A percentile compares a stretch with the other conserved stretches of the same genome.
Conservation (phyloP, 2,113 vertebrate genomes). For the Gallinago media region DNA sequence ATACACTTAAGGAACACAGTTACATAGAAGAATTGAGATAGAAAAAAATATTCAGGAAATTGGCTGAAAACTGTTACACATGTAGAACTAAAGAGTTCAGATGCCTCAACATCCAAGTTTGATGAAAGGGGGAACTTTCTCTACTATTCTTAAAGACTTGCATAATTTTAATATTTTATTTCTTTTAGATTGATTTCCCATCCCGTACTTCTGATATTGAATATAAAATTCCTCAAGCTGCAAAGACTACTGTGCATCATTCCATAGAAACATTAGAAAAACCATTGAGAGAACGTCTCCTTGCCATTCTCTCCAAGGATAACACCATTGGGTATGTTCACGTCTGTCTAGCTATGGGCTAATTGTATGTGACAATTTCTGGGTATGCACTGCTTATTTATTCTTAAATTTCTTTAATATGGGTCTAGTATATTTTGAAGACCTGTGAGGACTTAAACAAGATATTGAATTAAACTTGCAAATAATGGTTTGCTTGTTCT, state of each 20-base stretch:
- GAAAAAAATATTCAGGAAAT: not conserved
- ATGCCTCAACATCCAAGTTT: not conserved
- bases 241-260: conserved; percentile 69
- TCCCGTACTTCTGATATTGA: conserved; percentile 83
- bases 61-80: not conserved
- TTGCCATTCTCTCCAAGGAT: conserved; percentile 86
- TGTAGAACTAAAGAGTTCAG: not conserved
- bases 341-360: not conserved
- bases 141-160: not conserved
- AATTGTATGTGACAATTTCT: not conserved
- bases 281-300: conserved; percentile 81
- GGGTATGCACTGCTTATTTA: not conserved
- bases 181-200: conserved; percentile 91
- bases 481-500: not conserved
- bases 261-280: conserved; percentile 86
- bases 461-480: not conserved
- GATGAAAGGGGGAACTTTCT: not conserved
- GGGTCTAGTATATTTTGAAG: not conserved
- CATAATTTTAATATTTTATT: not conserved
- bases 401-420: not conserved
- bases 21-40: not conserved
- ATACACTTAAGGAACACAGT: not conserved
- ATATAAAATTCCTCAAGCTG: conserved; percentile 86
- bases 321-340: conserved; percentile 86
- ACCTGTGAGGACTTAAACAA: not conserved